A percentile compares a stretch with the other conserved stretches of the same genome.
Conservation (phyloP, 2,113 vertebrate species). For the Pluvianellus socialis region DNA sequence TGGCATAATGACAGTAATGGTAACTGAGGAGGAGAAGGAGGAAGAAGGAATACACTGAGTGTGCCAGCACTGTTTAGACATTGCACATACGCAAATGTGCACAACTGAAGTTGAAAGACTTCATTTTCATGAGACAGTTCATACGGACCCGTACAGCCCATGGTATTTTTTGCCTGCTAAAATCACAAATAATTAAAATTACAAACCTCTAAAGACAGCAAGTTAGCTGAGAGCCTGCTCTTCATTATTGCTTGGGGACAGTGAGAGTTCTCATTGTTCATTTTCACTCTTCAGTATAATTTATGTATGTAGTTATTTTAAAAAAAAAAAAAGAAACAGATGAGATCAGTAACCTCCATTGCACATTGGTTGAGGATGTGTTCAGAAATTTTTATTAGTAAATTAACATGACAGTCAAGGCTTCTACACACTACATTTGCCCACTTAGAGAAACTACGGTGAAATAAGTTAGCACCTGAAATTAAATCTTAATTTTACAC, state of each 20-base stretch:
- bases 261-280: neutral
- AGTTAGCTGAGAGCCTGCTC: neutral
- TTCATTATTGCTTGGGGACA: constrained; percentile 31
- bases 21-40: neutral
- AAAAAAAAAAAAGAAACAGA: neutral
- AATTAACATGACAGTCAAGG: neutral
- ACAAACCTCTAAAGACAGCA: constrained; percentile 31
- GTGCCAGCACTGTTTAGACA: neutral
- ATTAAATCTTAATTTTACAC: neutral
- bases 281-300: constrained; percentile 12
- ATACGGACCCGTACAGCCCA: neutral
- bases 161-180: constrained; percentile 8
- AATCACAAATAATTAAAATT: constrained; percentile 41
- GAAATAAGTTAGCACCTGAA: neutral
- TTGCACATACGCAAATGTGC: neutral
- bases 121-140: neutral
- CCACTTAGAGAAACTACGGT: neutral
- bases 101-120: neutral
- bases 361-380: neutral
- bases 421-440: neutral
- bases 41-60: neutral
- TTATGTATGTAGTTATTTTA: neutral
- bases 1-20: neutral
- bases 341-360: neutral
- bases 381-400: neutral